phyloP scores from a whole-genome alignment of 2,888 invertebrate genomes.

The Pyrocoelia pectoralis region DNA sequence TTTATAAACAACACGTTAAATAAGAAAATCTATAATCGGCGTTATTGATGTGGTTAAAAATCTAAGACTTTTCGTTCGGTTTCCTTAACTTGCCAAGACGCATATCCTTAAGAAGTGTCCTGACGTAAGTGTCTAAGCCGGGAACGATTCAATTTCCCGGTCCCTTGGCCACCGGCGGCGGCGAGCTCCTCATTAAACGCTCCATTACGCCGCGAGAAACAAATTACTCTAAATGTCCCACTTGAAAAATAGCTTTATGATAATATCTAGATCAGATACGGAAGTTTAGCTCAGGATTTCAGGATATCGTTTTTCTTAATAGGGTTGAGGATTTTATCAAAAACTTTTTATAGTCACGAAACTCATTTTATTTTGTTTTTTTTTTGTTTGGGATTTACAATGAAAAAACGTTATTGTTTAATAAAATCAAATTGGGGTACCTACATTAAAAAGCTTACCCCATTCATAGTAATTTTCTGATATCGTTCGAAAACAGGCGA shows the following conservation, averaged over 20 bases:
- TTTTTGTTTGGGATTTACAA: neutral
- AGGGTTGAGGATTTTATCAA: constrained; percentile 14
- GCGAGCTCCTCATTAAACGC: constrained; percentile 61
- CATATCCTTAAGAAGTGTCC: constrained; percentile 42
- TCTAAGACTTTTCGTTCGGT: constrained; percentile 17
- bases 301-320: constrained; percentile 26
- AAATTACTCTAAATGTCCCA: constrained; percentile 59
- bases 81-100: constrained; percentile 31
- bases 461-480: constrained; percentile 37
- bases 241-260: constrained; percentile 56
- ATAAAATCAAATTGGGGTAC: neutral
- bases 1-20: too few species aligned
- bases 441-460: constrained; percentile 18
- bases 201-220: constrained; percentile 61
- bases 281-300: constrained; percentile 40
- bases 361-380: neutral
- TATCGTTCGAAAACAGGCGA: constrained; percentile 53
- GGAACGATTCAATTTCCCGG: constrained; percentile 61
- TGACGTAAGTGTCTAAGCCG: constrained; percentile 50
- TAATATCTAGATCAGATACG: constrained; percentile 48
- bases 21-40: too few species aligned
- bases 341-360: constrained; percentile 1
- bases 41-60: neutral
- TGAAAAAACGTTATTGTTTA: neutral
- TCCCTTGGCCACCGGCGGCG: constrained; percentile 60